Percentiles rank a stretch among this genome's conserved stretches.
Conservation (phyloP, 2,113 vertebrate species). For the Procapra przewalskii region DNA sequence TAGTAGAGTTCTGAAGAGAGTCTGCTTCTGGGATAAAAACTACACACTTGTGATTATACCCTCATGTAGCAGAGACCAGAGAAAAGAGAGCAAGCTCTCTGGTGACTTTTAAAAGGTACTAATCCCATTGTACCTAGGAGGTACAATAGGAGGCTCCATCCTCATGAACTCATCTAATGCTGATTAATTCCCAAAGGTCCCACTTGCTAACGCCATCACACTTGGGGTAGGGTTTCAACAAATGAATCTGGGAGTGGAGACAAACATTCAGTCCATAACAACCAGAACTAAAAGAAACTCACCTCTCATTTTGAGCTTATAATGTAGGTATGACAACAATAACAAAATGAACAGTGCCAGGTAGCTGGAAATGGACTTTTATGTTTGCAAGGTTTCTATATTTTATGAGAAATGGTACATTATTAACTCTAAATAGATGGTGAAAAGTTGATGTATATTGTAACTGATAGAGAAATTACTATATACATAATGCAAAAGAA, state of each 20-base stretch:
- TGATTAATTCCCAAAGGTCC: neutral
- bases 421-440: too few relatives aligned
- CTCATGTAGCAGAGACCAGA: neutral
- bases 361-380: too few relatives aligned
- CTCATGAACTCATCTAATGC: neutral
- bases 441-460: too few relatives aligned
- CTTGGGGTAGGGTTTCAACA: neutral
- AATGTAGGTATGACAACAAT: neutral
- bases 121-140: neutral
- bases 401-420: too few relatives aligned
- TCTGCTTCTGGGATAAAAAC: neutral
- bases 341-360: neutral
- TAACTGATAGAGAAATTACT: too few relatives aligned
- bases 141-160: neutral
- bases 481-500: too few relatives aligned
- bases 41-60: neutral
- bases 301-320: neutral
- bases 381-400: too few relatives aligned
- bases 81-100: neutral
- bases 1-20: neutral
- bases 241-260: neutral
- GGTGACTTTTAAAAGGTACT: neutral
- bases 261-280: neutral
- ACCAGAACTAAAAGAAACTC: neutral
- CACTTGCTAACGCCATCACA: neutral